Evolutionary conservation across 2,888 invertebrate species (phyloP), one percentile per base, ranked within the genome.

Genomic region (Ecdyonurus torrentis): DNA sequence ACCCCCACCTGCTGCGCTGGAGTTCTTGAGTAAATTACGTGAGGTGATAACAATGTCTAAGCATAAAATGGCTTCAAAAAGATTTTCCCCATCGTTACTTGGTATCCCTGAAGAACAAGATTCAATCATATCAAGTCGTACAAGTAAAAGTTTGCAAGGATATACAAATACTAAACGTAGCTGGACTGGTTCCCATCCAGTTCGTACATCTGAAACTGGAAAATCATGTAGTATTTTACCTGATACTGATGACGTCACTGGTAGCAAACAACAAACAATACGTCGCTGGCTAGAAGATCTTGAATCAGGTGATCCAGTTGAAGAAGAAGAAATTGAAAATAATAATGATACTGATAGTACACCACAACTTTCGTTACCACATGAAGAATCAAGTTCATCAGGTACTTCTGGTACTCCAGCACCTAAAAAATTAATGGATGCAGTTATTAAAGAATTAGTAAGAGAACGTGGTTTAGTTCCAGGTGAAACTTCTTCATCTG

Each of bases 1-100:
- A 68, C 94, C 94, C 23, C 93, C 94, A 59, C 88, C 90, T 55
- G 91, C 91, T 62, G 93, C 94, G 23, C 77, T 92, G 68, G 93
- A 94, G 74, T 94, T 94, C 73, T 78, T 94, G 61, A 81, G 84
- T 1, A 91, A 91, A 79, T 91, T 94, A 66, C 83, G 94, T 66
- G 91, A 92, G 78, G 92, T 93, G 3, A 92, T 93, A 69, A 81
- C 90, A 55, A 86, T 92, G 61, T 93, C 93, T 5, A 91, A 91
- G 72, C 87, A 88, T 69, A 91, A 91, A 77, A 91, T 92, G 86
- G 82, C 84, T 53, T 77, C 85, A 0, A 91, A 91, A 74, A 80
- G 85, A 64, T 92, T 88, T 71, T 81, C 85, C 64, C 92, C 92
- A 1, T 84, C 85, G 61, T 76, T 92, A 2, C 81, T 84, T 62